Evolutionary conservation across 2,797 vertebrate genomes (phyloP), one percentile per base, ranked within the genome.

Genomic region (Sebastes ruberrimus): DNA sequence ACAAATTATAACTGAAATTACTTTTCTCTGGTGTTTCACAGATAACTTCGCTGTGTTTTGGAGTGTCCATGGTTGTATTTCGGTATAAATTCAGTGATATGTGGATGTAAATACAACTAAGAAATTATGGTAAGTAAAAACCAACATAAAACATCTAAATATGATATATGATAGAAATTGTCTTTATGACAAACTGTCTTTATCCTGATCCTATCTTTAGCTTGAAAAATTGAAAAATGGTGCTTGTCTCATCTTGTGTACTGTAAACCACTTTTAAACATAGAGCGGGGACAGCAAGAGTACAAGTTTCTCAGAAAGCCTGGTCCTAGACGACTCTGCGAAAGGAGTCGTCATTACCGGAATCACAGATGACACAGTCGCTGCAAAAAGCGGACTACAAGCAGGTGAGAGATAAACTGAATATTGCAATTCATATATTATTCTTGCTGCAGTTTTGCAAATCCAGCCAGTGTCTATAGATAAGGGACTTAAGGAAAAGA

Each of bases 101-200:
- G 92, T 89, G 87, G 81, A 81, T 88, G 71, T 94, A 89, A 92
- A 89, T 25, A 82, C 23, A 75, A 9, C 20, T 52, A 55, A 72
- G n/a, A 82, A 81, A 95, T 57, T 3, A 95, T 95, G 95, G 95
- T 95, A 83, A 85, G 94, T 84, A 71, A 18, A 23, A 71, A 49
- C 1, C 1, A 66, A 27, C 4, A n/a, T 14, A 42, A 42, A 76
- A 38, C 18, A n/a, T 7, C 4, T 55, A 22, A 27, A 9, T 6
- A 23, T 33, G 13, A 28, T 25, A 57, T 64, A 27, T 66, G 20
- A 67, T 10, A 8, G 4, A 6, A 73, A 20, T 6, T 61, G 20
- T 32, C 59, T 32, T 25, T n/a, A 11, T 68, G 1, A 59, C 57
- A 46, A 42, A 30, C 27, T 70, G 13, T 38, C 5, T 75, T 23